Evolutionary conservation across 1,140 invertebrate genomes (phyloP), one percentile per base, ranked within the genome.

Genomic region (Nilaparvata lugens): DNA sequence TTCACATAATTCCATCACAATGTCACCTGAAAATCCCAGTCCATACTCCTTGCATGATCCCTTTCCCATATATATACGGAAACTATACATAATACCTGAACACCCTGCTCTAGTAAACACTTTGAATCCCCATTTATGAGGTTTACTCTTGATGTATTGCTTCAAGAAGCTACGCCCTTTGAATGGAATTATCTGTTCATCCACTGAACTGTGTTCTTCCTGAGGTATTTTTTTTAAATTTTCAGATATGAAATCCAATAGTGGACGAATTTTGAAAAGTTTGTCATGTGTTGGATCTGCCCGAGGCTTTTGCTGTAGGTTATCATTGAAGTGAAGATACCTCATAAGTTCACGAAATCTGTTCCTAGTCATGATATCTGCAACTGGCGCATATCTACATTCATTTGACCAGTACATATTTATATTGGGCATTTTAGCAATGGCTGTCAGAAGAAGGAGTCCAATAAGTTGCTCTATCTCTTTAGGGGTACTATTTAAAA

Each of bases 111-210:
- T 16, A 9, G 45, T 45, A 52, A 63, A 67, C 56, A 66, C 53
- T 59, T 67, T 67, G 35, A 66, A 60, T 14, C 66, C 62, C 62
- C 66, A 67, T 56, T 73, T 73, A 56, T 69, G 67, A n/a, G 72
- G 72, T 57, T 74, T 72, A 43, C 60, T 61, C n/a, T 64, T 65
- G 31, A 72, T 65, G 59, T 74, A 68, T 52, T 68, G 66, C 56
- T 68, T 68, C 19, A 62, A 25, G 23, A 6, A 5, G 55, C 45
- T 38, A 35, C 59, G 28, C 16, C 66, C 64, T 53, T 67, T 68
- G 61, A 66, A 68, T 11, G 64, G 64, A 19, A 68, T 63, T 23
- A 66, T 58, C 21, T 63, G 62, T 61, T 68, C 64, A 59, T 67
- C 62, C 24, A 65, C 53, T 16, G 56, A 42, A 25, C 38, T 52